Evolutionary conservation across 2,113 vertebrate species (phyloP), one percentile per base, ranked within the genome.

Genomic region (Hipposideros armiger): DNA sequence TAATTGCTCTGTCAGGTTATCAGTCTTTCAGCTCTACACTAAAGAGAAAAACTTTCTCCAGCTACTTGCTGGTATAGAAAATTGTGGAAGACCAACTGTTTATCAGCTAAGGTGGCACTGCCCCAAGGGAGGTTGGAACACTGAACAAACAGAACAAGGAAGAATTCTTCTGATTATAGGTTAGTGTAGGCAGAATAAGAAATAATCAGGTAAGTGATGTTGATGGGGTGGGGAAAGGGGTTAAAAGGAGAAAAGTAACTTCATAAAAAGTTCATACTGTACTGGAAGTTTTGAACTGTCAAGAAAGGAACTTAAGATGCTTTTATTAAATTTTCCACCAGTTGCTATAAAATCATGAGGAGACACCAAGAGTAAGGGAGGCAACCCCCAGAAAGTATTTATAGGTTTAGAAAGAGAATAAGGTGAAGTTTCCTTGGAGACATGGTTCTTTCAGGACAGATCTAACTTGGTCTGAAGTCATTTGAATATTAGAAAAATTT

Each of bases 401-500:
- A 97, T 95, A 97, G 96, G 90, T 66, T 94, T 95, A 62, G 82
- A 87, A 94, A 93, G 64, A 95, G 80, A 97, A 95, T 81, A 87
- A 97, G 94, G 84, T 95, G 95, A 93, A 95, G 92, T 97, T 97
- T 97, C 97, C 95, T 97, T 96, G 90, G 92, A 97, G 95, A 97
- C 91, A 90, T 74, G 66, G 87, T 93, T 95, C 81, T 95, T 94
- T 87, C 56, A 96, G 93, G 93, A 52, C 89, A 95, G 67, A 95
- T 96, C 62, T 91, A 73, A 95, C 82, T 91, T 70, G 40, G 78
- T 96, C 56, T 69, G 28, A 95, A 94, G 32, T 92, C 94, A 70
- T 45, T 64, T 70, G 82, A 88, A 94, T 89, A 94, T 91, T 95
- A 96, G 86, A 45, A 90, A 50, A 86, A 73, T 78, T 90, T 89